phyloP scores from a whole-genome alignment of 2,888 invertebrate genomes.

The Mamestra brassicae region DNA sequence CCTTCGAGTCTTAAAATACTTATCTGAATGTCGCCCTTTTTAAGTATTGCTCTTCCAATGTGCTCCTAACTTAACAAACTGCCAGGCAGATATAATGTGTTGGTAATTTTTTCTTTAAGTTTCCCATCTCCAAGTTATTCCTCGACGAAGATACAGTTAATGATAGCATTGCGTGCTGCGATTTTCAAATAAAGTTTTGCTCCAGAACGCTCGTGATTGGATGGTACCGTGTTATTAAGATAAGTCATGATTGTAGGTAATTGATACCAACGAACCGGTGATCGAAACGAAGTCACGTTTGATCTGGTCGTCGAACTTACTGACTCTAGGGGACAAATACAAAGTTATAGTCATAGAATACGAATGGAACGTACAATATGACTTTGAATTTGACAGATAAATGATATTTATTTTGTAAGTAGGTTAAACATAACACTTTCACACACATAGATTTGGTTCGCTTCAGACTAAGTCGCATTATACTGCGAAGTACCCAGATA shows the following conservation, averaged over 20 bases:
- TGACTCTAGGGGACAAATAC: constrained; percentile 1
- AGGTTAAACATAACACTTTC: no score
- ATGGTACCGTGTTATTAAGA: constrained; percentile 54
- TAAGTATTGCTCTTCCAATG: neutral
- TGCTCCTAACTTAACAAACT: neutral
- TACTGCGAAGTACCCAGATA: no score
- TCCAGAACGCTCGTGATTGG: constrained; percentile 44
- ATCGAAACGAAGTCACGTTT: constrained; percentile 59
- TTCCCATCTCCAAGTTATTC: constrained; percentile 11
- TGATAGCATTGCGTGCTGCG: constrained; percentile 49
- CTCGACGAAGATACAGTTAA: constrained; percentile 34
- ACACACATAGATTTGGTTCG: neutral
- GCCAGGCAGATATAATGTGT: constrained; percentile 12
- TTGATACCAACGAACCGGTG: constrained; percentile 39
- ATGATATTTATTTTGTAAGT: neutral
- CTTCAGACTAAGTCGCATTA: neutral
- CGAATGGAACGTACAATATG: neutral
- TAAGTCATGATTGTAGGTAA: constrained; percentile 57
- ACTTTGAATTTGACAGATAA: neutral
- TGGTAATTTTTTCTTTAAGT: constrained; percentile 5
- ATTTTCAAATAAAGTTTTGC: constrained; percentile 46
- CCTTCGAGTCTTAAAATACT: no score
- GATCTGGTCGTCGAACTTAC: constrained; percentile 56
- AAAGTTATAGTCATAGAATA: neutral
- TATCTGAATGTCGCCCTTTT: neutral